These are phyloP conservation scores for Pipistrellus kuhlii DNA, from an alignment of 2,797 vertebrate species.

Conservation along the genomic window DNA sequence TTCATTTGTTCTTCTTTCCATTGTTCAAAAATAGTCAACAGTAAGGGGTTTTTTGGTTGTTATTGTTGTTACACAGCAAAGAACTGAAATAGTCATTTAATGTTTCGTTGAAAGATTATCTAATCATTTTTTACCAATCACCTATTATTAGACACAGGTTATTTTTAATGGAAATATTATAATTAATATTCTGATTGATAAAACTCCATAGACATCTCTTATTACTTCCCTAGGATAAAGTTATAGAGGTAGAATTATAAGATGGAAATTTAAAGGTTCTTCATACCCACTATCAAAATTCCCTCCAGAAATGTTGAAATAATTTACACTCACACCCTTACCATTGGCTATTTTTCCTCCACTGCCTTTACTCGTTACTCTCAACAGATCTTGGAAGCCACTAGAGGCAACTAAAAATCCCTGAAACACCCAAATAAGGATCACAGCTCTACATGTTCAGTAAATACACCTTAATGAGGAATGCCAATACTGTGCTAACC, in stretches of 20 bases:
- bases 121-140: constrained; percentile 39
- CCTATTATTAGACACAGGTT: not conserved
- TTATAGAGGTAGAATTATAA: constrained; percentile 16
- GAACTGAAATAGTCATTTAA: not conserved
- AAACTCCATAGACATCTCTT: constrained; percentile 20
- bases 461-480: not conserved
- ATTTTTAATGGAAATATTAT: constrained; percentile 42
- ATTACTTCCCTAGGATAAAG: not conserved
- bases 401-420: not conserved
- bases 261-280: not conserved
- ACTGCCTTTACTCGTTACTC: not conserved
- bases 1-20: not conserved
- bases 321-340: not conserved
- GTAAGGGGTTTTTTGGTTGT: not conserved
- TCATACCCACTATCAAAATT: not conserved
- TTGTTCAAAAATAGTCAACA: not conserved
- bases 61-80: not conserved
- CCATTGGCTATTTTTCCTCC: not conserved
- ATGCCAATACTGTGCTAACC: not conserved
- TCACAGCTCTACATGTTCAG: not conserved
- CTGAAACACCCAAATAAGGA: not conserved
- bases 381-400: not conserved
- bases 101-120: not conserved
- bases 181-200: constrained; percentile 36
- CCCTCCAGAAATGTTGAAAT: not conserved